Evolutionary conservation across 2,888 invertebrate genomes (phyloP).

Genomic region (Phengaris alcon): DNA sequence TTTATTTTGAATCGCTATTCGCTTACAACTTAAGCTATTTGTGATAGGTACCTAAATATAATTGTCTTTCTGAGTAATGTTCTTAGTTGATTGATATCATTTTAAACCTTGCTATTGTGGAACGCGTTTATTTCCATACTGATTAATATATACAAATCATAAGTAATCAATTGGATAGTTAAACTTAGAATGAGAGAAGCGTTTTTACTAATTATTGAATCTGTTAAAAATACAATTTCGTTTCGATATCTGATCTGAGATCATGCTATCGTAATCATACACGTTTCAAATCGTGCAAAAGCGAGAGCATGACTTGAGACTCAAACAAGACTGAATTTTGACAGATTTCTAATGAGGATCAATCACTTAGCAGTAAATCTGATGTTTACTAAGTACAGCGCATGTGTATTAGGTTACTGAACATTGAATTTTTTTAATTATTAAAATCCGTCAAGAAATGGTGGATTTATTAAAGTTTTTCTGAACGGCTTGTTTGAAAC

Average conservation of each 20-base stretch:
- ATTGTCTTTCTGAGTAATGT: constrained; percentile 13
- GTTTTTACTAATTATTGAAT: not conserved
- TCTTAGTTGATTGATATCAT: not conserved
- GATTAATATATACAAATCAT: not conserved
- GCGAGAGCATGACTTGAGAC: too few relatives aligned
- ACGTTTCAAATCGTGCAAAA: too few relatives aligned
- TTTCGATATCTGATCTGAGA: not conserved
- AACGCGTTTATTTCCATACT: not conserved
- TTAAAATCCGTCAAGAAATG: too few relatives aligned
- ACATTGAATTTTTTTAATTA: too few relatives aligned
- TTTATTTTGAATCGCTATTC: not conserved
- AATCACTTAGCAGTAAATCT: too few relatives aligned
- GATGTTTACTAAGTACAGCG: too few relatives aligned
- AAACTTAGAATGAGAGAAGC: not conserved
- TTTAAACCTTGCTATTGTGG: constrained; percentile 9
- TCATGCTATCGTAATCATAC: too few relatives aligned
- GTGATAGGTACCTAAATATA: not conserved
- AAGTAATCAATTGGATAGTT: not conserved
- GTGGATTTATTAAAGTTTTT: too few relatives aligned
- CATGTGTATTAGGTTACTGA: too few relatives aligned
- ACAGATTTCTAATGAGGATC: too few relatives aligned
- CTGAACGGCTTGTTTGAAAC: too few relatives aligned
- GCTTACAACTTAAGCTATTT: not conserved
- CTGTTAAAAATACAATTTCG: not conserved
- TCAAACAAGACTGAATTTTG: too few relatives aligned